Conservation (phyloP, 1,140 invertebrate species). For the Bilobella aurantiaca region DNA sequence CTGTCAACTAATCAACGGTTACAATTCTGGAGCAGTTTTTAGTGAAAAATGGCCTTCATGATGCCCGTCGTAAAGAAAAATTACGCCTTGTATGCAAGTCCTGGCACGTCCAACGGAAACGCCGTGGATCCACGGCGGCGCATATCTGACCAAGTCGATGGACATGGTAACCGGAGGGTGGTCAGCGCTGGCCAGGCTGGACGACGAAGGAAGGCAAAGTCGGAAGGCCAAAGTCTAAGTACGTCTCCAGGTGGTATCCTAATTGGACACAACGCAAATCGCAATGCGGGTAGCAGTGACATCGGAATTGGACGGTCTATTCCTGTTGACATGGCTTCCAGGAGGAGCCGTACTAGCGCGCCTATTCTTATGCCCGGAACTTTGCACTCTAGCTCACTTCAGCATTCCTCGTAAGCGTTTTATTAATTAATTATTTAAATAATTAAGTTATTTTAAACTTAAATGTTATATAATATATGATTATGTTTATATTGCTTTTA, state of each 20-base stretch:
- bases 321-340: neutral
- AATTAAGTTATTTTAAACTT: neutral
- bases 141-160: neutral
- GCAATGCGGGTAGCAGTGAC: neutral
- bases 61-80: slow-evolving; percentile 22
- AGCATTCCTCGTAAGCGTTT: neutral
- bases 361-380: neutral
- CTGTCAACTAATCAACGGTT: too few species aligned
- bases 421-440: neutral
- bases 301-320: neutral
- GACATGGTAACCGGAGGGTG: neutral
- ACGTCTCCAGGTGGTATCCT: slow-evolving; percentile 7
- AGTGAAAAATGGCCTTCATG: slow-evolving; percentile 25
- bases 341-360: neutral
- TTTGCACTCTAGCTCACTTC: neutral
- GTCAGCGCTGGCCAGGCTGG: neutral
- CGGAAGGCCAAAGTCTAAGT: slow-evolving; percentile 11
- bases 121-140: neutral
- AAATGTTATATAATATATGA: neutral
- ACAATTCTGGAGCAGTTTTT: too few species aligned
- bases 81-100: slow-evolving; percentile 8
- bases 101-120: neutral
- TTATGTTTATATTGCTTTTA: neutral
- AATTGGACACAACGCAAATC: too few species aligned
- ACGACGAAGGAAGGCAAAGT: slow-evolving; percentile 10